A percentile compares a stretch with the other conserved stretches of the same genome.
These are phyloP conservation scores for Pogonognathellus flavescens DNA, from an alignment of 1,140 invertebrate species.

Conservation along the genomic window DNA sequence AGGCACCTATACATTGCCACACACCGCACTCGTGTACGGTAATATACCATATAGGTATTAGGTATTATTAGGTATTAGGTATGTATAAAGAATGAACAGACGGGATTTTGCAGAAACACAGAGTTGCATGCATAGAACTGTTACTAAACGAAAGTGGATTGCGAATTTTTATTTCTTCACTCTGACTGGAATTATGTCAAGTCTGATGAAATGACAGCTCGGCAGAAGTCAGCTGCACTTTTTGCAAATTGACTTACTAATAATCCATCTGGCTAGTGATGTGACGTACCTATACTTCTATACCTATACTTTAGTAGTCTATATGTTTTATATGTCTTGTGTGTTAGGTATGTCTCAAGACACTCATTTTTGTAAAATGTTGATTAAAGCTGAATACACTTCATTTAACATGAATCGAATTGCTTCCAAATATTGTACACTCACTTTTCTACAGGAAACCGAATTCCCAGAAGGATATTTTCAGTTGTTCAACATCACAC, in stretches of 20 bases:
- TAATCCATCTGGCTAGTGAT: background rate
- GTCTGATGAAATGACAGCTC: constrained; percentile 29
- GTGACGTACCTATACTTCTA: background rate
- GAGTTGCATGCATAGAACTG: background rate
- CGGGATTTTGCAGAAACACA: background rate
- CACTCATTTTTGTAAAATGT: background rate
- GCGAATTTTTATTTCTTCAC: constrained; percentile 34
- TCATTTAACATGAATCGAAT: background rate
- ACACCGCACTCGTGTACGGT: background rate
- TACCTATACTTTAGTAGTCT: background rate
- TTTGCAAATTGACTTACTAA: constrained; percentile 28
- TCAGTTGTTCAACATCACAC: too few species aligned
- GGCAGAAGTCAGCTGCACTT: constrained; percentile 23
- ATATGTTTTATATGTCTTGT: too few species aligned
- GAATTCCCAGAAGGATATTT: too few species aligned
- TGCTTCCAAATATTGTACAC: too few species aligned
- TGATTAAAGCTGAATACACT: background rate
- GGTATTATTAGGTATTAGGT: too few species aligned
- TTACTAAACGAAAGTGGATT: constrained; percentile 37
- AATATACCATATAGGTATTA: too few species aligned
- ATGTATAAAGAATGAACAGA: too few species aligned
- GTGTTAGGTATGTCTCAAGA: background rate
- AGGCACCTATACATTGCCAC: background rate
- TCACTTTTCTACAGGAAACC: too few species aligned
- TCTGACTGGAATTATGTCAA: constrained; percentile 40